Evolutionary conservation across 2,888 invertebrate genomes (phyloP).

Genomic region (Cephalotes varians): DNA sequence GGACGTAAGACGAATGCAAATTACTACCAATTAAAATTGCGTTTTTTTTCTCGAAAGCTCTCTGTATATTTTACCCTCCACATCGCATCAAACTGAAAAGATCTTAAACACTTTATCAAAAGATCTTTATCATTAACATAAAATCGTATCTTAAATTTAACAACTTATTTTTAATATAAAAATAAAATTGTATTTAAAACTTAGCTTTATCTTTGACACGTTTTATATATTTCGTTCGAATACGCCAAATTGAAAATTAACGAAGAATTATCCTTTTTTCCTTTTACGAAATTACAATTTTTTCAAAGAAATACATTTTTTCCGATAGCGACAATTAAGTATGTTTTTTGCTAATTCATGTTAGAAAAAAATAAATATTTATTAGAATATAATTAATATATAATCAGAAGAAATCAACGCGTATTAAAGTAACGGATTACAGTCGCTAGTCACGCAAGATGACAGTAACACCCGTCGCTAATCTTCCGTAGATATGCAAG

Average conservation of each 20-base stretch:
- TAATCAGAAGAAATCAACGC: background rate
- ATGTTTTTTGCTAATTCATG: background rate
- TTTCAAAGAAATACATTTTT: background rate
- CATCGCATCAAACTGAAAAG: background rate
- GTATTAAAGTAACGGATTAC: background rate
- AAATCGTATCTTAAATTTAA: background rate
- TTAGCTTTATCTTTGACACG: background rate
- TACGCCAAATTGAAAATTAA: background rate
- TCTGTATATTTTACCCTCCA: too few relatives aligned
- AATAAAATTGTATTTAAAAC: background rate
- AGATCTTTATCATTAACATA: background rate
- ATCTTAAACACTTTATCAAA: background rate
- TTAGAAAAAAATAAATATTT: background rate
- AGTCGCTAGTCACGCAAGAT: background rate
- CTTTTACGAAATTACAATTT: background rate
- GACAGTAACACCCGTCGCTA: slow-evolving; percentile 50
- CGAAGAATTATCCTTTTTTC: background rate
- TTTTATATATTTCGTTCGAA: background rate
- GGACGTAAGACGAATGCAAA: slow-evolving; percentile 12
- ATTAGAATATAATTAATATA: background rate
- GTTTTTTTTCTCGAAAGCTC: background rate
- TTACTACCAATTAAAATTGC: slow-evolving; percentile 1
- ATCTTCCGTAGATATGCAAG: slow-evolving; percentile 20
- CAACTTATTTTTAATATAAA: background rate
- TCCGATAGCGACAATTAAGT: background rate